phyloP scores from a whole-genome alignment of 2,113 vertebrate species.

The Neolamprologus variostigma region DNA sequence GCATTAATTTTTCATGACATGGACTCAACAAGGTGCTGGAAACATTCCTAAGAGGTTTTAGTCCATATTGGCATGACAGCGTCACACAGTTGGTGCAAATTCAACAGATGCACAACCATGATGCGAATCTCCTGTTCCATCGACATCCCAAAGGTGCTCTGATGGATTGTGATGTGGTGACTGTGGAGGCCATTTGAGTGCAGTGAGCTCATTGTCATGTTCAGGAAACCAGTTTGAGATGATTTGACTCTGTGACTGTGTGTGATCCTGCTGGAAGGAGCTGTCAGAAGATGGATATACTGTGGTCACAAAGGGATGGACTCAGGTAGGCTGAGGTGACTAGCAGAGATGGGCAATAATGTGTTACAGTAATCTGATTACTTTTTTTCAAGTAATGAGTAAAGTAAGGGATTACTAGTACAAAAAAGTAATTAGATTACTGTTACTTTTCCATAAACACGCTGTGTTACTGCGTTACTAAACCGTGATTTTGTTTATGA shows the following conservation, averaged over 20 bases:
- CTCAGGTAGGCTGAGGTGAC: not conserved
- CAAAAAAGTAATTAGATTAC: not conserved
- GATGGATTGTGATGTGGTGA: not conserved
- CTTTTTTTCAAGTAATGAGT: not conserved
- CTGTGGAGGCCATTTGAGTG: not conserved
- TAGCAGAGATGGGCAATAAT: not conserved
- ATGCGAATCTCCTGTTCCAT: not conserved
- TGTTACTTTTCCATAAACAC: accelerated
- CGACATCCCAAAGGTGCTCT: not conserved
- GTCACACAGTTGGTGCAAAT: not conserved
- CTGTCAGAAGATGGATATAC: not conserved
- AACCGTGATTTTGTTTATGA: not conserved
- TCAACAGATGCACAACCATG: accelerated
- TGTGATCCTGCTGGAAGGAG: not conserved
- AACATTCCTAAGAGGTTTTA: not conserved
- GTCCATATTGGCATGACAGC: not conserved
- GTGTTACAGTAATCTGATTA: not conserved
- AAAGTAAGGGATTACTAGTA: not conserved
- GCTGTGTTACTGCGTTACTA: not conserved
- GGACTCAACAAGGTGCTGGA: not conserved
- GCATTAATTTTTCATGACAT: not conserved
- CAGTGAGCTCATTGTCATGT: not conserved
- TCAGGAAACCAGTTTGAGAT: not conserved
- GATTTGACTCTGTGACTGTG: not conserved
- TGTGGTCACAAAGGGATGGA: not conserved